These are phyloP conservation scores for Caenorhabditis sp. DNA, from an alignment of 2,888 invertebrate species.

Conservation along the genomic window DNA sequence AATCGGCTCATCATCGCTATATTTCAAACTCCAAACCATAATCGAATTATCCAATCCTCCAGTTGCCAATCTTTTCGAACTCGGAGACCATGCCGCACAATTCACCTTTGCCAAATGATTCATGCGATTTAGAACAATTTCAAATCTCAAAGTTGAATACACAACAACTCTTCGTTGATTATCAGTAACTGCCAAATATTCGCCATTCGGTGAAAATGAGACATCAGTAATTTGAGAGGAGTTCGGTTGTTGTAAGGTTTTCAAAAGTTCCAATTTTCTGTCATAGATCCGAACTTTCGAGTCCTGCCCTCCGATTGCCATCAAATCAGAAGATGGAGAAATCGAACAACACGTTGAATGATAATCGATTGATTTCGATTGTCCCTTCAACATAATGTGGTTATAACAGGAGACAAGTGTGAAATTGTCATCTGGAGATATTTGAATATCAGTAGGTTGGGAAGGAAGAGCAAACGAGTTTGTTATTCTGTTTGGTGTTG, in stretches of 20 bases:
- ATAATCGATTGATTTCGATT: constrained; percentile 74
- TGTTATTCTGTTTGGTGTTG: constrained; percentile 21
- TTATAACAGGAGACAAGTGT: constrained; percentile 83
- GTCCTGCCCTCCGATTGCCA: constrained; percentile 85
- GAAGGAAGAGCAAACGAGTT: constrained; percentile 52
- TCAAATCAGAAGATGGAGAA: constrained; percentile 79
- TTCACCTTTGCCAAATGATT: constrained; percentile 79
- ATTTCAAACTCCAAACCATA: constrained; percentile 89
- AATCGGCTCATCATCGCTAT: constrained; percentile 76
- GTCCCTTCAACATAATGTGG: constrained; percentile 45
- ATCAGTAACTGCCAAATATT: constrained; percentile 87
- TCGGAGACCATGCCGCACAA: constrained; percentile 63
- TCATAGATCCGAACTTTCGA: constrained; percentile 78
- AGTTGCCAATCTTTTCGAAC: constrained; percentile 82
- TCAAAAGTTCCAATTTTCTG: constrained; percentile 70
- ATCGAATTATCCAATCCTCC: constrained; percentile 92
- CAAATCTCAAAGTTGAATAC: not conserved
- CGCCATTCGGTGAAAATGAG: constrained; percentile 89
- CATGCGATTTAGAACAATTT: not conserved
- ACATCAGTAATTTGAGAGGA: constrained; percentile 84
- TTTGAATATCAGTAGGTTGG: constrained; percentile 66
- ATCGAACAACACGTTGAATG: constrained; percentile 87
- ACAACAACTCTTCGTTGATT: constrained; percentile 77
- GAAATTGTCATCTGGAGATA: constrained; percentile 71
- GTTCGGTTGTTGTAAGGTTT: constrained; percentile 71